Base-by-base conservation (phyloP, 92 coral and sea anemone species). In the Bergia sp. region DNA sequence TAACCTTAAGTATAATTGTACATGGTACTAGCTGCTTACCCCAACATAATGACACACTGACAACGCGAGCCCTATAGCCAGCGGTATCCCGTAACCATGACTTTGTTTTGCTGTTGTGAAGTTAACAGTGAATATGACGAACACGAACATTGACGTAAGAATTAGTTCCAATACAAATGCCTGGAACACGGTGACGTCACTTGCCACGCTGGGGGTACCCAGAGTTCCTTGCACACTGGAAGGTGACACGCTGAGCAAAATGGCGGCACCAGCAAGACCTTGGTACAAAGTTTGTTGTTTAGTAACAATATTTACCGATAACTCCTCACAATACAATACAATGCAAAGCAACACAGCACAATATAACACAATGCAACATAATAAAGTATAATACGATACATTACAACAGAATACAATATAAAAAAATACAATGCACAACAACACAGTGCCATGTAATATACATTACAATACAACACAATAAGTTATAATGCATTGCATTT, bases 41-140 rank as follows among this genome's bases (percentile, higher is more conserved):
- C 64, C 87, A 43, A 84, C 87, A 84, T 84, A 84, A 50, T 84
- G 78, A 16, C 87, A 84, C 36, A 84, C 87, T 69, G 87, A 6
- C 67, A 84, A 69, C 4, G 87, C 79, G 15, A 84, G 87, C 77
- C 87, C 87, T 23, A 44, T 71, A 4, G 87, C 78, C 66, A 84
- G 87, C 87, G 87, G 87, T 84, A 84, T 73, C 5, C 79, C 87
- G 57, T 84, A 71, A 0, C 87, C 87, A 15, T 69, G 57, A 44
- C 78, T 84, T 44, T 73, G 64, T 41, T 84, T 84, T 44, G 36
- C 65, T 43, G 77, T 84, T 29, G 87, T 67, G 66, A 84, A 71
- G 29, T 84, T 69, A 5, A 84, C 87, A 20, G 87, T 84, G 44
- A 84, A 84, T 71, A 84, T 69, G 66, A 84, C 79, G 29, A 84